Evolutionary conservation across 2,888 invertebrate genomes (phyloP).

Genomic region (Aphodius sticticus): DNA sequence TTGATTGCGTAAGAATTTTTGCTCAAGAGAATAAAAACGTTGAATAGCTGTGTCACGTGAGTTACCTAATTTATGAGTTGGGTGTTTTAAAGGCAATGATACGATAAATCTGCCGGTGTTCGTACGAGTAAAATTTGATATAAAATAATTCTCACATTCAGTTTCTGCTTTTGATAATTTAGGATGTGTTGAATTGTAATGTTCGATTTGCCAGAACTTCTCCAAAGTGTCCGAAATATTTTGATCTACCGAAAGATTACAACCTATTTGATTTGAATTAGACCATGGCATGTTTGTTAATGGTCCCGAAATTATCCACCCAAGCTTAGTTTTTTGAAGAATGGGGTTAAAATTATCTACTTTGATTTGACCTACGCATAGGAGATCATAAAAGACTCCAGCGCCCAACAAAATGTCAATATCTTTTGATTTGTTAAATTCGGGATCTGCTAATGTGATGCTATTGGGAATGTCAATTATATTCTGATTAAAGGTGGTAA

Average conservation of each 20-base stretch:
- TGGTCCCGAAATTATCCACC: not conserved
- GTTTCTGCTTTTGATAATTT: constrained; percentile 24
- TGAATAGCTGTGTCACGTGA: constrained; percentile 25
- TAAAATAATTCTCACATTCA: constrained; percentile 35
- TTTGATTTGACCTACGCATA: constrained; percentile 29
- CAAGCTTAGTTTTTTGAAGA: constrained; percentile 30
- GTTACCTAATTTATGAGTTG: constrained; percentile 27
- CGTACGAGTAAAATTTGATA: constrained; percentile 10
- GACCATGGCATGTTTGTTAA: not conserved
- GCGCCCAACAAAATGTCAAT: constrained; percentile 19
- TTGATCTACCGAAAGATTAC: constrained; percentile 6
- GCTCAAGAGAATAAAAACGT: constrained; percentile 31
- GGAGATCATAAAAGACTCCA: constrained; percentile 30
- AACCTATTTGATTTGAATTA: constrained; percentile 18
- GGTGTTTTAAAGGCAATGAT: constrained; percentile 31
- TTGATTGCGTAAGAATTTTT: constrained; percentile 23
- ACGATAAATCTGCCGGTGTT: constrained; percentile 31
- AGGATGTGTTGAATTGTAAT: not conserved
- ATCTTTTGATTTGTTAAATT: constrained; percentile 11
- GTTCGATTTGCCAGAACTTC: constrained; percentile 39
- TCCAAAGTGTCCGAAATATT: not conserved
- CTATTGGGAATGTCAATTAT: constrained; percentile 28
- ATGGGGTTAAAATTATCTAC: constrained; percentile 6
- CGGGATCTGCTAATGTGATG: constrained; percentile 31
- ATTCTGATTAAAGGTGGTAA: constrained; percentile 19